Evolutionary conservation across 2,113 vertebrate species (phyloP).

Genomic region (Nansenia antarctica): DNA sequence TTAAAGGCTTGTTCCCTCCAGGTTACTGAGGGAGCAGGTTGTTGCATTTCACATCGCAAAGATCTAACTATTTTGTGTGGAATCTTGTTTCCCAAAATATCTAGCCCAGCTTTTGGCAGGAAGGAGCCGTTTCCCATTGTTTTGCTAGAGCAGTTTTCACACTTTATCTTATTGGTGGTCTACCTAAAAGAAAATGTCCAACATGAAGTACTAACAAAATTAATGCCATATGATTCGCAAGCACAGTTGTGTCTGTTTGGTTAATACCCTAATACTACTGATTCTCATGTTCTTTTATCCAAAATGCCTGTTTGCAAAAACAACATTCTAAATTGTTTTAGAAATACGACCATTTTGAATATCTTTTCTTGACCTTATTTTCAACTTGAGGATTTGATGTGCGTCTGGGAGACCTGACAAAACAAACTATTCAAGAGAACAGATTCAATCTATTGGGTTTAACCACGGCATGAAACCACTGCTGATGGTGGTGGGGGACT

Average conservation of each 20-base stretch:
- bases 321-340: not conserved
- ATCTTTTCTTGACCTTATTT: slow-evolving; percentile 2
- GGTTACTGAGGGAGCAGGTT: slow-evolving; percentile 8
- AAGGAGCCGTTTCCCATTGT: slow-evolving; percentile 29
- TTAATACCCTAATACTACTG: too few relatives aligned
- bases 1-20: slow-evolving; percentile 29
- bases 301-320: not conserved
- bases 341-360: not conserved
- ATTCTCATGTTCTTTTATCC: too few relatives aligned
- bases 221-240: too few relatives aligned
- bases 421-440: slow-evolving; percentile 17
- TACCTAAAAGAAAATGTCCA: not conserved
- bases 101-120: not conserved
- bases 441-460: slow-evolving; percentile 38
- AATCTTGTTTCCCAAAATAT: slow-evolving; percentile 1
- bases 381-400: slow-evolving; percentile 11
- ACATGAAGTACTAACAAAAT: slow-evolving; percentile 6
- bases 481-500: slow-evolving; percentile 5
- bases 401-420: slow-evolving; percentile 6
- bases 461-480: slow-evolving; percentile 29
- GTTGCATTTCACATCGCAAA: slow-evolving; percentile 18
- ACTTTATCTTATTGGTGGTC: not conserved
- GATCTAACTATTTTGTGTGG: slow-evolving; percentile 23
- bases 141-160: slow-evolving; percentile 10
- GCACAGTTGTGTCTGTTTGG: too few relatives aligned